Base-by-base conservation (phyloP, 2,888 invertebrate genomes). In the Deilephila porcellus region DNA sequence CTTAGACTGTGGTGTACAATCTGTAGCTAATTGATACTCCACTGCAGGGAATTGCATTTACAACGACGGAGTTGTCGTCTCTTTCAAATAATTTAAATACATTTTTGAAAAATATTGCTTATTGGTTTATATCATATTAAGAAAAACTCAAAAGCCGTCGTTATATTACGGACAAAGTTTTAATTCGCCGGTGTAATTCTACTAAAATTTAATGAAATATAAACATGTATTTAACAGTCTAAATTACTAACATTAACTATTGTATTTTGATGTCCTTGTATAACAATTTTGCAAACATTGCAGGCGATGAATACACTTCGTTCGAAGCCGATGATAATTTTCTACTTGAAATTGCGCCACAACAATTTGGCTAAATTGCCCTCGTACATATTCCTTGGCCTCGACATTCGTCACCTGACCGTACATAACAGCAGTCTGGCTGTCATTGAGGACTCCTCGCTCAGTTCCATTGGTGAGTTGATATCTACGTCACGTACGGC, bases 351-450 rank as follows among this genome's bases (percentile, higher is more conserved):
- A 88, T 94, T 98, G 76, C 96, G 98, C 74, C 98, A 98, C 91
- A 98, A 98, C 89, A 97, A 97, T 90, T 92, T 98, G 83, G 97
- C 97, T 37, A 98, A 98, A 89, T 93, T 98, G 72, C 97, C 98
- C 76, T 97, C 97, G 72, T 98, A 97, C 88, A 96, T 98, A 76
- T 98, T 98, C 91, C 95, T 98, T 75, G 98, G 98, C 5, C 95
- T 98, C 86, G 97, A 98, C 85, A 98, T 98, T 81, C 97, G 97
- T 78, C 98, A 98, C 85, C 95, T 98, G 73, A 98, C 98, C 29
- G 97, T 98, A 74, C 98, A 97, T 88, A 98, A 97, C 91, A 98
- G 98, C 91, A 98, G 97, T 86, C 92, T 98, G 82, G 97, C 97
- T 37, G 97, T 97, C 72, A 97, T 98, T 75, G 98, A 98, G 87